Percentiles rank a stretch among this genome's conserved stretches.
phyloP scores from a whole-genome alignment of 2,888 invertebrate genomes.

The Leucophenga montana region DNA sequence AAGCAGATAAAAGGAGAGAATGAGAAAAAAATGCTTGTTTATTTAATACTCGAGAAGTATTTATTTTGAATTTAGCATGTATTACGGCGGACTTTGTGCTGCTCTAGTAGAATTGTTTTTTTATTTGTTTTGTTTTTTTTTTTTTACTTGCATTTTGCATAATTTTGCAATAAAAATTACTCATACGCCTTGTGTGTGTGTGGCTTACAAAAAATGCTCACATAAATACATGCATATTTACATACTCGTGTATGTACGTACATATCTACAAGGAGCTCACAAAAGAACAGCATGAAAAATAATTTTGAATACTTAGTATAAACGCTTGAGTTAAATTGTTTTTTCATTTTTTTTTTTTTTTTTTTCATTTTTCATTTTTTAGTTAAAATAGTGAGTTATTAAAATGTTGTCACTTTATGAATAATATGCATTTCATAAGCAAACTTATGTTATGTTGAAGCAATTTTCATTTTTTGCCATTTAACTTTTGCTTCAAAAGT shows the following conservation, averaged over 20 bases:
- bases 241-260: too few species aligned
- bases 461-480: too few species aligned
- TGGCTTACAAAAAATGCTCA: conserved; percentile 23
- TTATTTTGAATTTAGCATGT: conserved; percentile 60
- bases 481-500: too few species aligned
- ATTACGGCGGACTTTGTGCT: conserved; percentile 32
- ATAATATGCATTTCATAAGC: too few species aligned
- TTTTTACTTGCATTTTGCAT: conserved; percentile 64
- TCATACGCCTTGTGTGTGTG: conserved; percentile 59
- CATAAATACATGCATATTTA: conserved; percentile 32
- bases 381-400: too few species aligned
- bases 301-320: conserved; percentile 64
- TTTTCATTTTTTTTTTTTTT: too few species aligned
- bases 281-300: conserved; percentile 61
- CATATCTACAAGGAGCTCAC: conserved; percentile 19
- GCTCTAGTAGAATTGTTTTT: conserved; percentile 1
- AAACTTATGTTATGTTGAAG: too few species aligned
- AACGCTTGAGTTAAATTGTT: conserved; percentile 46
- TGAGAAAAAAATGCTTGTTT: conserved; percentile 57
- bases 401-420: too few species aligned
- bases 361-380: too few species aligned
- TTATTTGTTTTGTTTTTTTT: too few species aligned
- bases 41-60: conserved; percentile 65
- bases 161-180: conserved; percentile 65
- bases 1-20: background rate